phyloP scores from a whole-genome alignment of 2,888 invertebrate species.

The Drosophila setosimentum region DNA sequence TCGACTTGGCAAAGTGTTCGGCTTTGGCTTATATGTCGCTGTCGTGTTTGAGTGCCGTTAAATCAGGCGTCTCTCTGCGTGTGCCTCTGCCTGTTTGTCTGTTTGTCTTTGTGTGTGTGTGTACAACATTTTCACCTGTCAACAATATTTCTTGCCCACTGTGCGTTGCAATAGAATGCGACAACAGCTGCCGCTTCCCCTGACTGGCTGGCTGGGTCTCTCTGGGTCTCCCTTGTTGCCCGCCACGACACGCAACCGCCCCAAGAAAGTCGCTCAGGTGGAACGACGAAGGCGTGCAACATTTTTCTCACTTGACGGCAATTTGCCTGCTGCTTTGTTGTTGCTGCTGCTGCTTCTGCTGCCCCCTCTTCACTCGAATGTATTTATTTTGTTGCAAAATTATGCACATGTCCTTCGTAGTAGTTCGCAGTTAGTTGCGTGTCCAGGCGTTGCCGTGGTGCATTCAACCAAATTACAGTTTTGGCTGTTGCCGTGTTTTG shows the following conservation, averaged over 20 bases:
- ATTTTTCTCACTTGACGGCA: slow-evolving; percentile 61
- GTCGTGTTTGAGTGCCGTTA: slow-evolving; percentile 65
- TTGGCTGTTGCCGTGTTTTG: slow-evolving; percentile 34
- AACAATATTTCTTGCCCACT: slow-evolving; percentile 79
- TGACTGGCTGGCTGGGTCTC: slow-evolving; percentile 22
- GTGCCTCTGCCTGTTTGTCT: slow-evolving; percentile 26
- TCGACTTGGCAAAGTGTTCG: slow-evolving; percentile 5
- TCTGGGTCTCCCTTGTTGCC: neutral
- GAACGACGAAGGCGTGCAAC: slow-evolving; percentile 62
- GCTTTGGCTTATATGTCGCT: slow-evolving; percentile 34
- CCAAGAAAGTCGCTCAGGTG: slow-evolving; percentile 65
- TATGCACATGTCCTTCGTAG: slow-evolving; percentile 70
- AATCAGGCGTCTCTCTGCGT: slow-evolving; percentile 42
- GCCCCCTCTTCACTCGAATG: slow-evolving; percentile 22
- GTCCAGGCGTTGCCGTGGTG: slow-evolving; percentile 53
- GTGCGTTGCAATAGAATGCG: slow-evolving; percentile 75
- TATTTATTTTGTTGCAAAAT: slow-evolving; percentile 51
- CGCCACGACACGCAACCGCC: slow-evolving; percentile 47
- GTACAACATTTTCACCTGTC: slow-evolving; percentile 72
- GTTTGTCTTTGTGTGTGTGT: slow-evolving; percentile 24
- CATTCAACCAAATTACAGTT: slow-evolving; percentile 71
- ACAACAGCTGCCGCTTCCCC: slow-evolving; percentile 65
- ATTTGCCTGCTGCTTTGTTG: slow-evolving; percentile 41
- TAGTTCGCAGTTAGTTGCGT: slow-evolving; percentile 56
- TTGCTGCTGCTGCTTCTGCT: slow-evolving; percentile 4